Conservation (phyloP, 2,888 invertebrate genomes). For the Drosophila nr. perissopoda region DNA sequence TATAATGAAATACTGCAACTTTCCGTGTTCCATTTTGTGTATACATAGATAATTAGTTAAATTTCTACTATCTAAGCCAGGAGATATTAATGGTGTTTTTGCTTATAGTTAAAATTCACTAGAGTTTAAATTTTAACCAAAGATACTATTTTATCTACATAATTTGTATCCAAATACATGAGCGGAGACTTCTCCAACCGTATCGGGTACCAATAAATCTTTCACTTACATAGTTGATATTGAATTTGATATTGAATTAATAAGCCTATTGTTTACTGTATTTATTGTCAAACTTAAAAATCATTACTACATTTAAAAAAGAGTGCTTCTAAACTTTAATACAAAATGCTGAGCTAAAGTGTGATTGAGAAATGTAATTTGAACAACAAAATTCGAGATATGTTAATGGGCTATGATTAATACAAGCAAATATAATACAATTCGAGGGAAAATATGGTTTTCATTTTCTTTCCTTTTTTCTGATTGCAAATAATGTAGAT, state of each 20-base stretch:
- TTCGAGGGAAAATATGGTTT: slow-evolving; percentile 48
- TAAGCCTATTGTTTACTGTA: slow-evolving; percentile 13
- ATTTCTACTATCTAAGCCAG: slow-evolving; percentile 4
- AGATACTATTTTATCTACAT: background rate
- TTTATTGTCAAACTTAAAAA: slow-evolving; percentile 44
- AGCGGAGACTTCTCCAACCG: background rate
- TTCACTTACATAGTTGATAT: background rate
- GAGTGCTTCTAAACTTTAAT: slow-evolving; percentile 16
- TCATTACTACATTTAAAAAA: slow-evolving; percentile 30
- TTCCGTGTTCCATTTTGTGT: slow-evolving; percentile 27
- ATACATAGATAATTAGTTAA: slow-evolving; percentile 17
- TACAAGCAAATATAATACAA: slow-evolving; percentile 40
- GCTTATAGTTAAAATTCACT: background rate
- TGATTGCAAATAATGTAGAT: slow-evolving; percentile 18
- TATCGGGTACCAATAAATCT: background rate
- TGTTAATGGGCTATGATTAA: slow-evolving; percentile 17
- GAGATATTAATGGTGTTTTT: slow-evolving; percentile 13
- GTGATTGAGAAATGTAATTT: slow-evolving; percentile 31
- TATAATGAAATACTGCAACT: slow-evolving; percentile 4
- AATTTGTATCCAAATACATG: background rate
- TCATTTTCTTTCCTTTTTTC: slow-evolving; percentile 6
- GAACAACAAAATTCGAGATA: slow-evolving; percentile 41
- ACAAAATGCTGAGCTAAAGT: slow-evolving; percentile 38
- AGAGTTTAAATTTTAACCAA: slow-evolving; percentile 7
- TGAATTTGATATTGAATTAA: slow-evolving; percentile 5